Evolutionary conservation across 1,140 invertebrate genomes (phyloP).

Genomic region (Drosophila repleta): DNA sequence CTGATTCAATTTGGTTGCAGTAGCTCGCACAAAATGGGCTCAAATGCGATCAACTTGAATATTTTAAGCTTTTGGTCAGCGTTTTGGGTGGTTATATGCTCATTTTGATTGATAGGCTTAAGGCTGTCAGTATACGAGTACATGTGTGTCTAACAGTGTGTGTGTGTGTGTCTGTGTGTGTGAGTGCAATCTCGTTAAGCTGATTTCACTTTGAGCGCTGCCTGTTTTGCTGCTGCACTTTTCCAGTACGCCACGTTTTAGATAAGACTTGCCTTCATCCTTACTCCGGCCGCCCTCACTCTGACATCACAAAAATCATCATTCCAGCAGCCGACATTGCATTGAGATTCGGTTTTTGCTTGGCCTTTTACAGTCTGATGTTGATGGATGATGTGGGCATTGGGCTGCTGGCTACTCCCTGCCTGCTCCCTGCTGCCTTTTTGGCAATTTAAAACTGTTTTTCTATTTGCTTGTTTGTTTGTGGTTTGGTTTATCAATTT

Average conservation of each 20-base stretch:
- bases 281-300: background rate
- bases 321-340: constrained; percentile 29
- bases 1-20: constrained; percentile 78
- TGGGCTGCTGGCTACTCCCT: constrained; percentile 7
- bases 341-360: constrained; percentile 41
- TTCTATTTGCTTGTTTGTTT: constrained; percentile 3
- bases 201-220: constrained; percentile 45
- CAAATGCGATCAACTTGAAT: constrained; percentile 63
- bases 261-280: constrained; percentile 30
- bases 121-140: constrained; percentile 12
- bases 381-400: constrained; percentile 59
- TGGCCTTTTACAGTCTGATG: constrained; percentile 23
- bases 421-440: constrained; percentile 4
- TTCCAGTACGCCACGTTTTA: constrained; percentile 34
- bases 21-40: constrained; percentile 51
- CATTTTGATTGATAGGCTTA: constrained; percentile 75
- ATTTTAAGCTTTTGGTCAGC: constrained; percentile 61
- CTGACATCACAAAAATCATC: background rate
- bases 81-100: constrained; percentile 56
- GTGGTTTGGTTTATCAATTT: constrained; percentile 15
- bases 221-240: constrained; percentile 41
- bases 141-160: constrained; percentile 1
- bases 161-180: constrained; percentile 2
- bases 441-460: constrained; percentile 27
- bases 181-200: constrained; percentile 39